Conservation (phyloP, 2,797 vertebrate genomes). For the Nyctalus aviator region DNA sequence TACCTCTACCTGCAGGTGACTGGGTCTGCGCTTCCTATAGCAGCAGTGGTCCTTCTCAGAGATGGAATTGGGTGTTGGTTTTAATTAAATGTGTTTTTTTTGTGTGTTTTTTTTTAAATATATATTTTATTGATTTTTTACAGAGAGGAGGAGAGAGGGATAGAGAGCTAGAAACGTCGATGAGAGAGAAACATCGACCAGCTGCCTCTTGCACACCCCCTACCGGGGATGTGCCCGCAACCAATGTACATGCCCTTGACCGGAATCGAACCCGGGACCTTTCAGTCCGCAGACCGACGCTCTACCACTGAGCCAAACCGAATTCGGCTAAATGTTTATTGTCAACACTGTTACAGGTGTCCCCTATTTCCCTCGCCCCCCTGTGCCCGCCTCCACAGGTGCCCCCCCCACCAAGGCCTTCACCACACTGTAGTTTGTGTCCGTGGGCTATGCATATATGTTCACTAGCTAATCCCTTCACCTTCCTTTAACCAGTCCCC, state of each 20-base stretch:
- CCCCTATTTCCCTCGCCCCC: background rate
- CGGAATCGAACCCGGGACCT: no score
- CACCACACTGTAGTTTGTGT: background rate
- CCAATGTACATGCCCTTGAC: no score
- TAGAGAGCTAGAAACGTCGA: no score
- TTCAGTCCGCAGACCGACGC: no score
- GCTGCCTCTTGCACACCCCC: no score
- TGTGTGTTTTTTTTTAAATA: no score
- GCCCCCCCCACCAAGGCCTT: background rate
- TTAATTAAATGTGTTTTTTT: background rate
- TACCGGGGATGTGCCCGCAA: no score
- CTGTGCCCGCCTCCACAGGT: background rate
- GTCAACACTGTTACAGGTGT: background rate
- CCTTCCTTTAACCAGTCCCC: background rate
- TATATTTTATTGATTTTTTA: no score
- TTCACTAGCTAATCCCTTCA: background rate
- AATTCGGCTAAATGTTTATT: no score
- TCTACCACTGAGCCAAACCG: no score
- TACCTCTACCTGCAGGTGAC: slow-evolving; percentile 98
- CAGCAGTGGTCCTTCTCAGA: background rate
- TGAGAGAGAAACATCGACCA: no score
- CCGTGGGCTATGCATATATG: background rate
- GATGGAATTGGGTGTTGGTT: background rate
- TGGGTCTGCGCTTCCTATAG: background rate
- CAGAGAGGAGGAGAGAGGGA: no score